Percentiles rank a stretch among this genome's conserved stretches.
phyloP scores from a whole-genome alignment of 2,888 invertebrate species.

The Chromoteleia sp. region DNA sequence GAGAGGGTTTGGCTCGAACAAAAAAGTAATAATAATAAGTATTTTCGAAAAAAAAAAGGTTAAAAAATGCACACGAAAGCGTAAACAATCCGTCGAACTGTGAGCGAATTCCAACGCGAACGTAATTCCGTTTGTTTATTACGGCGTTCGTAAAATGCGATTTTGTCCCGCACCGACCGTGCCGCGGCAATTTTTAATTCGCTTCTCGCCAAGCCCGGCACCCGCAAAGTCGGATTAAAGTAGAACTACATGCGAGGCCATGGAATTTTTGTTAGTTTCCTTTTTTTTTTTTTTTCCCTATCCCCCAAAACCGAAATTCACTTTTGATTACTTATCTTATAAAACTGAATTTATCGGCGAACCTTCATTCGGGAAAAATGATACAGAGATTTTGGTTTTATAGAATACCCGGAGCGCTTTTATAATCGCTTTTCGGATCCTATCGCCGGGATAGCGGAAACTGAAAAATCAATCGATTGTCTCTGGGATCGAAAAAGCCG shows the following conservation, averaged over 20 bases:
- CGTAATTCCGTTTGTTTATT: constrained; percentile 80
- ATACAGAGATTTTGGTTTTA: neutral
- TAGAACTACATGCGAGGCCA: constrained; percentile 10
- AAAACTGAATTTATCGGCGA: constrained; percentile 3
- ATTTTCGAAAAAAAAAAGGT: constrained; percentile 38
- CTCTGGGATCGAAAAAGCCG: neutral
- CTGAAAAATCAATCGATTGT: no score
- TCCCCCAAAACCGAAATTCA: constrained; percentile 1
- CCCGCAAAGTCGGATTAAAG: constrained; percentile 44
- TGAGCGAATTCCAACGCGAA: constrained; percentile 69
- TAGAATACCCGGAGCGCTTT: neutral
- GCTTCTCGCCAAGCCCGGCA: constrained; percentile 42
- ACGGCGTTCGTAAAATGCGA: constrained; percentile 76
- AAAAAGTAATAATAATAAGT: constrained; percentile 63
- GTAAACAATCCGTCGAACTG: constrained; percentile 75
- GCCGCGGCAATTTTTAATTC: constrained; percentile 59
- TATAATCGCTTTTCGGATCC: neutral
- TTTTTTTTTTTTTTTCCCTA: constrained; percentile 25
- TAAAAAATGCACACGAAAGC: constrained; percentile 62
- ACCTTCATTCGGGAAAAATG: constrained; percentile 3
- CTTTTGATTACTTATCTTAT: constrained; percentile 18
- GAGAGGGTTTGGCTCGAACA: constrained; percentile 53
- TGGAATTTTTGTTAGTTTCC: neutral
- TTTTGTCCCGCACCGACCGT: constrained; percentile 73
- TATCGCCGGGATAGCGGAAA: no score